phyloP scores from a whole-genome alignment of 2,888 invertebrate genomes.

The Lepidocyrtoides sp. region DNA sequence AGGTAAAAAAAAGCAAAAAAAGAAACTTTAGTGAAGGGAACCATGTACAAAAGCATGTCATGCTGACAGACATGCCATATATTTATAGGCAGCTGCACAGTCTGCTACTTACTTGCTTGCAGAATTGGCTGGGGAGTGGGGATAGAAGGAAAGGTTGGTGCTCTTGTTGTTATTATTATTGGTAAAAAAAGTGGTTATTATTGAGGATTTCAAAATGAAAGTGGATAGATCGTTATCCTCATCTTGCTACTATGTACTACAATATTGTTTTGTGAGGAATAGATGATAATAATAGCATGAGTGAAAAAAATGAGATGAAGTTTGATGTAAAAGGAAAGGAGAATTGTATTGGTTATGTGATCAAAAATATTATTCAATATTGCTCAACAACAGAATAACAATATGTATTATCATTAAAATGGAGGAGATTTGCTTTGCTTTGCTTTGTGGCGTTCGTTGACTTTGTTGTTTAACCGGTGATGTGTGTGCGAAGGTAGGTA shows the following conservation, averaged over 20 bases:
- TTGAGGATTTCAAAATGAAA: constrained; percentile 47
- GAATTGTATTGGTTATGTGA: not conserved
- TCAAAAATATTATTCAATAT: not conserved
- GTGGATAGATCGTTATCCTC: not conserved
- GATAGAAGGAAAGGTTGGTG: too few relatives aligned
- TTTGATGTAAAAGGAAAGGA: not conserved
- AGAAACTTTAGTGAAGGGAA: not conserved
- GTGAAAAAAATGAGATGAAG: not conserved
- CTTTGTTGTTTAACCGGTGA: too few relatives aligned
- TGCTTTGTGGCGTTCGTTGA: too few relatives aligned
- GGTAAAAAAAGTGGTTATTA: constrained; percentile 35
- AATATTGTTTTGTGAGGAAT: not conserved
- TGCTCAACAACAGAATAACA: not conserved
- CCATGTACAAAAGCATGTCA: too few relatives aligned
- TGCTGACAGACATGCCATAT: too few relatives aligned
- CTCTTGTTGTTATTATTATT: not conserved
- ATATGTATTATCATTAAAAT: too few relatives aligned
- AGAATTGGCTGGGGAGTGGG: not conserved
- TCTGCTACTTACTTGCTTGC: too few relatives aligned
- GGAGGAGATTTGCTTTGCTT: too few relatives aligned
- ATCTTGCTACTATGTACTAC: not conserved
- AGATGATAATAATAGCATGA: not conserved
- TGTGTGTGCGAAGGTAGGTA: too few relatives aligned
- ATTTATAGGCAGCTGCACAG: too few relatives aligned
- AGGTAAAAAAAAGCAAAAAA: constrained; percentile 1